Base-by-base conservation (phyloP, 2,797 vertebrate species). In the Sebastes nivosus region DNA sequence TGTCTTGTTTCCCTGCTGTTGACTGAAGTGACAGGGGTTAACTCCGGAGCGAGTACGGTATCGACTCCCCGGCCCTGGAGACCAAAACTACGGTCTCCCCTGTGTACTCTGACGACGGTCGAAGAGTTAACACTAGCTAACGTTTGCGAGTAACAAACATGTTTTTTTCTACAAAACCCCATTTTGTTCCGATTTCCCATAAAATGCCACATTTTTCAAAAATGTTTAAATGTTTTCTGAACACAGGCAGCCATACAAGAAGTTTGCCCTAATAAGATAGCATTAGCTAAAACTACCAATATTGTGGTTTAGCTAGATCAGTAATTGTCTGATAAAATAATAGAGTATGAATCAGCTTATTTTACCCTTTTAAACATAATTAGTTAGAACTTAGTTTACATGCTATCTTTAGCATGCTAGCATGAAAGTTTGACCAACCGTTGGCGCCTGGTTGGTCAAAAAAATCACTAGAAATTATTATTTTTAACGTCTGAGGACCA, bases 31-130 rank as follows among this genome's bases (percentile, higher is more conserved):
- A 42, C 14, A 1, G 38, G 38, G 38, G 38, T 42, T 42, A 3
- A 42, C 38, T 42, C 38, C 14, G 14, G 38, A 42, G 38, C 0
- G 14, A 42, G 38, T 42, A 42, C 13, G 38, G 38, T 42, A 42
- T 42, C 38, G 38, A 42, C 38, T 42, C 38, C 38, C 38, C 2
- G 14, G 38, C 38, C 14, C 6, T 42, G 38, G 38, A 42, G 38
- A 42, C 38, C 38, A 42, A 42, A 16, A 42, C 38, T 0, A 42
- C 1, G 5, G 0, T 42, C 38, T 42, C 38, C 13, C 38, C 12
- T 38, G 38, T 42, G 38, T 0, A 2, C 38, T 42, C 38, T 14
- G 13, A 42, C 13, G 36, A 24, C 24, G 24, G 24, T 24, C 24
- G 25, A 42, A 42, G 2, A 38, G 2, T 42, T 42, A 42, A 42